These are phyloP conservation scores for Chrysopa pallens DNA, from an alignment of 1,140 invertebrate genomes.

Conservation along the genomic window DNA sequence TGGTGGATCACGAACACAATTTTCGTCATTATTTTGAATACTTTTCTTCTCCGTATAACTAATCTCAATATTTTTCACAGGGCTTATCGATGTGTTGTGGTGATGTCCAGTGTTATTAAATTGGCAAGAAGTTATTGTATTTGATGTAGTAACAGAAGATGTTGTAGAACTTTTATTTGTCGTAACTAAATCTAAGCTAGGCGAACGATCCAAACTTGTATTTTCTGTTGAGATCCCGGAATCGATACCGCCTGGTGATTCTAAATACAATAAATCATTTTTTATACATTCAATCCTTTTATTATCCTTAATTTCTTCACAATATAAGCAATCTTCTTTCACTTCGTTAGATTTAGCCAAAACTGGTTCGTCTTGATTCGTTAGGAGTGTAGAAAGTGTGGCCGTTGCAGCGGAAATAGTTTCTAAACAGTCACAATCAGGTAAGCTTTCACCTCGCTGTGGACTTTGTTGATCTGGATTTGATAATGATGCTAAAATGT, in stretches of 20 bases:
- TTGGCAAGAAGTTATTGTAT: slow-evolving; percentile 2
- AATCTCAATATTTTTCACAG: neutral
- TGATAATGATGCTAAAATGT: neutral
- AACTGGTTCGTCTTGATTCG: slow-evolving; percentile 16
- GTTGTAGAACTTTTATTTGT: neutral
- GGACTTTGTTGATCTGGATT: slow-evolving; percentile 5
- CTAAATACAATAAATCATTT: slow-evolving; percentile 2
- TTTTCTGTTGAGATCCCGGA: slow-evolving; percentile 55
- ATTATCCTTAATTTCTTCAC: slow-evolving; percentile 20
- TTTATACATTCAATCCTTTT: slow-evolving; percentile 17
- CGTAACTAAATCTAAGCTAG: slow-evolving; percentile 24
- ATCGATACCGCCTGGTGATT: slow-evolving; percentile 29
- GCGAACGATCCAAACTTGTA: slow-evolving; percentile 41
- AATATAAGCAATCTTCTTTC: slow-evolving; percentile 7
- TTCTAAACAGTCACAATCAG: slow-evolving; percentile 29
- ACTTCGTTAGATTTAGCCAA: slow-evolving; percentile 13
- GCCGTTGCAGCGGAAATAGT: slow-evolving; percentile 45
- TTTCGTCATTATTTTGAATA: neutral
- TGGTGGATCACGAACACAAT: neutral
- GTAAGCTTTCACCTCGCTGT: slow-evolving; percentile 20
- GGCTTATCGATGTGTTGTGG: neutral
- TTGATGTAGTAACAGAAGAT: neutral
- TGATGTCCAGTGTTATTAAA: neutral
- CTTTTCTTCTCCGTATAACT: neutral
- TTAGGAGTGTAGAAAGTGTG: slow-evolving; percentile 40